Evolutionary conservation across 1,140 invertebrate species (phyloP), one percentile per base, ranked within the genome.

Genomic region (Brachionus paranguensis): DNA sequence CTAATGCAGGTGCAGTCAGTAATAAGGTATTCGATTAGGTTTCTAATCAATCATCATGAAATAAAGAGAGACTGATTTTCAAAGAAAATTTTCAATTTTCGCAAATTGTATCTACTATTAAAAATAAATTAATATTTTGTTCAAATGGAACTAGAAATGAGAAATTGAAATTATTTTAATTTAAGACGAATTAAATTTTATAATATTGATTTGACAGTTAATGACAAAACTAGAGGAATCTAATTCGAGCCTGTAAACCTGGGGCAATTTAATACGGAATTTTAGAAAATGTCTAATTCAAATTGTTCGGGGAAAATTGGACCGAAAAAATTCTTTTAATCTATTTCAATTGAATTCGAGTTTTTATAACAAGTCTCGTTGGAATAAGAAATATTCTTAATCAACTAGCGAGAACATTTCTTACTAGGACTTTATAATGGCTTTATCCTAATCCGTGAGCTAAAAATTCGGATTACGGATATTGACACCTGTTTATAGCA

Each of bases 61-160:
- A 68, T 14, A 68, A 11, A 33, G 20, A 33, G n/a, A 68, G n/a
- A 8, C 68, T 72, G 17, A 72, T 43, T 72, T 45, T 72, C 68
- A 72, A 72, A 72, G 17, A 41, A 43, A 72, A 72, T 10, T 72
- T 41, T 20, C 43, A 43, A 72, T 72, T 41, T 43, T 72, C 68
- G 14, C 20, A 72, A 72, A 72, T 72, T 72, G 41, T 43, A 72
- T 72, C 41, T 43, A 72, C 68, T 72, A 72, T 72, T 72, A 72
- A 72, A 72, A 72, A 72, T 72, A 72, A 72, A 72, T 72, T 72
- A 72, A 72, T 72, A 72, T 41, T 37, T 37, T 72, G 12, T 72
- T 41, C 5, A 68, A 68, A 68, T 33, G 33, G 33, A 68, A 68
- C 53, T 60, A 68, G 33, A 68, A 68, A 33, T 29, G 12, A 68